A percentile compares a stretch with the other conserved stretches of the same genome.
Evolutionary conservation across 2,113 vertebrate genomes (phyloP).

Genomic region (Pontoporia blainvillei): DNA sequence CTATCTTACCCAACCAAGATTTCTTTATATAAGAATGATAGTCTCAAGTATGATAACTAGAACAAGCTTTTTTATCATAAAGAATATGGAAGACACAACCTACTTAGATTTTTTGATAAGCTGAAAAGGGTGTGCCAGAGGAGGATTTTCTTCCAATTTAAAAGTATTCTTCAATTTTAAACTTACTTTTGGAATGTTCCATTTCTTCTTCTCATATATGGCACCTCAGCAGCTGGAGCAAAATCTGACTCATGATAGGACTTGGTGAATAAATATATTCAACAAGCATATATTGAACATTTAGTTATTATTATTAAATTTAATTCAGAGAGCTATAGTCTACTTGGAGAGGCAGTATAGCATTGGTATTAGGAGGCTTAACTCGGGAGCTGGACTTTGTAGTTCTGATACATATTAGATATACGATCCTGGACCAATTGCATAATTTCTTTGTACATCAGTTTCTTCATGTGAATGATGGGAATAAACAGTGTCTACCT

Average conservation of each 20-base stretch:
- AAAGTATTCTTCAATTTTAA: background rate
- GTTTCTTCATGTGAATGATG: background rate
- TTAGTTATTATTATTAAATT: background rate
- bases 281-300: background rate
- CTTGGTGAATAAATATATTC: background rate
- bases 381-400: background rate
- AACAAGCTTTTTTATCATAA: background rate
- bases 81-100: background rate
- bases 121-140: background rate
- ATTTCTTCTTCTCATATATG: background rate
- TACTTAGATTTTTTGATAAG: background rate
- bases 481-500: background rate
- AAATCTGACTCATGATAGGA: background rate
- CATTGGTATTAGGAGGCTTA: background rate
- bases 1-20: background rate
- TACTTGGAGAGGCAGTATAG: background rate
- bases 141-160: background rate
- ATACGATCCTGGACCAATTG: background rate
- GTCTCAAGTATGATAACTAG: background rate
- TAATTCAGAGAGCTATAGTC: background rate
- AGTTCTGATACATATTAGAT: background rate
- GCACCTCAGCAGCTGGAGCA: background rate
- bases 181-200: background rate
- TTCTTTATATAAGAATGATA: background rate
- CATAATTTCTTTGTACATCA: background rate